phyloP scores from a whole-genome alignment of 2,888 invertebrate species.

The Eristalis arbustorum region DNA sequence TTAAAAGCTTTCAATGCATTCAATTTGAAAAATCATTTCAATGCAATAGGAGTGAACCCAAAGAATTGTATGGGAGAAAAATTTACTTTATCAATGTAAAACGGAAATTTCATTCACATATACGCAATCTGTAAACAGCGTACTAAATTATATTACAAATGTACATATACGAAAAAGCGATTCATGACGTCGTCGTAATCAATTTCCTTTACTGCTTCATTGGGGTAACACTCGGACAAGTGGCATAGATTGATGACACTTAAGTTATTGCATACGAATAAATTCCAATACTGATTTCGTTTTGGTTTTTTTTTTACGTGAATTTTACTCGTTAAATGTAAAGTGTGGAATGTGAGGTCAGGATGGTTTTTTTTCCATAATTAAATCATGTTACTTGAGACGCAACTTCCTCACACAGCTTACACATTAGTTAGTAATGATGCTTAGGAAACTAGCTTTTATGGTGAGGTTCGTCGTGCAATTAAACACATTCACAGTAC shows the following conservation, averaged over 20 bases:
- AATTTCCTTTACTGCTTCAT: slow-evolving; percentile 1
- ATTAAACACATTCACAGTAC: too few species aligned
- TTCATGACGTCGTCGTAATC: slow-evolving; percentile 36
- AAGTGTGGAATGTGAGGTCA: neutral
- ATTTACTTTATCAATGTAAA: neutral
- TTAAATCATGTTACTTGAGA: neutral
- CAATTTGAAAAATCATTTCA: neutral
- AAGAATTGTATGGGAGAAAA: neutral
- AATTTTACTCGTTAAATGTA: neutral
- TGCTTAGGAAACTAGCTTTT: too few species aligned
- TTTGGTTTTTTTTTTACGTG: neutral
- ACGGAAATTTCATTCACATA: neutral
- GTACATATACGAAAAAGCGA: neutral
- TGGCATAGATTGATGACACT: slow-evolving; percentile 35
- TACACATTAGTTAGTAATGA: too few species aligned
- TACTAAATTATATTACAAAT: neutral
- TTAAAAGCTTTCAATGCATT: neutral
- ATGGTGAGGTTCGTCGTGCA: too few species aligned
- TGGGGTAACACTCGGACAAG: slow-evolving; percentile 11
- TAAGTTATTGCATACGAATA: slow-evolving; percentile 15
- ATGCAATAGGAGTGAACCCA: neutral
- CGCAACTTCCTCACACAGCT: neutral
- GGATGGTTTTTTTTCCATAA: neutral
- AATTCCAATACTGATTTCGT: neutral
- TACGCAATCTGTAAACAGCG: neutral